A percentile compares a stretch with the other conserved stretches of the same genome.
Evolutionary conservation across 2,888 invertebrate species (phyloP).

Genomic region (Pediacus dermestoides): DNA sequence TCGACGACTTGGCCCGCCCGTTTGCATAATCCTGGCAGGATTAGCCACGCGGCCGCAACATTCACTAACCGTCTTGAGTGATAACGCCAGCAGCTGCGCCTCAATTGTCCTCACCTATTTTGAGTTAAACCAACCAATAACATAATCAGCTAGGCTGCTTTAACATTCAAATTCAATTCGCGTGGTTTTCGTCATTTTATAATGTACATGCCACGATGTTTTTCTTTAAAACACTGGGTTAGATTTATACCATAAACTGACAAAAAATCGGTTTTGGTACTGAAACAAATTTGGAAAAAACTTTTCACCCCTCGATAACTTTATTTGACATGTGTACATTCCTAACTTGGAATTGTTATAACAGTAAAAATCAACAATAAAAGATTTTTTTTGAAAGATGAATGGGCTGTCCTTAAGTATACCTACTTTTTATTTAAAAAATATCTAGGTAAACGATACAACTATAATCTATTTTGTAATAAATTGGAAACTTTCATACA

Average conservation of each 20-base stretch:
- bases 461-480: background rate
- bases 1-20: conserved; percentile 28
- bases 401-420: background rate
- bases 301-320: too few species aligned
- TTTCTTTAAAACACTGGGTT: too few species aligned
- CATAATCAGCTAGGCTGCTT: conserved; percentile 29
- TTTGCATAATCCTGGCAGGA: conserved; percentile 38
- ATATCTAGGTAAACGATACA: background rate
- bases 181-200: too few species aligned
- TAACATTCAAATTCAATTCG: conserved; percentile 32
- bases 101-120: conserved; percentile 25
- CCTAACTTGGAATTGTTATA: too few species aligned
- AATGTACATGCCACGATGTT: too few species aligned
- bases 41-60: conserved; percentile 31
- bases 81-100: conserved; percentile 21
- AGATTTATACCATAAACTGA: too few species aligned
- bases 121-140: conserved; percentile 28
- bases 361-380: too few species aligned
- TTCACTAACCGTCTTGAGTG: conserved; percentile 32
- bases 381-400: conserved; percentile 1
- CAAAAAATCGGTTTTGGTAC: too few species aligned
- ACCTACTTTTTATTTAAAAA: background rate
- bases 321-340: too few species aligned
- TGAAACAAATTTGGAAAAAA: too few species aligned
- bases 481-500: background rate